Conservation (phyloP, 2,888 invertebrate genomes). For the Ectropis crepuscularia region DNA sequence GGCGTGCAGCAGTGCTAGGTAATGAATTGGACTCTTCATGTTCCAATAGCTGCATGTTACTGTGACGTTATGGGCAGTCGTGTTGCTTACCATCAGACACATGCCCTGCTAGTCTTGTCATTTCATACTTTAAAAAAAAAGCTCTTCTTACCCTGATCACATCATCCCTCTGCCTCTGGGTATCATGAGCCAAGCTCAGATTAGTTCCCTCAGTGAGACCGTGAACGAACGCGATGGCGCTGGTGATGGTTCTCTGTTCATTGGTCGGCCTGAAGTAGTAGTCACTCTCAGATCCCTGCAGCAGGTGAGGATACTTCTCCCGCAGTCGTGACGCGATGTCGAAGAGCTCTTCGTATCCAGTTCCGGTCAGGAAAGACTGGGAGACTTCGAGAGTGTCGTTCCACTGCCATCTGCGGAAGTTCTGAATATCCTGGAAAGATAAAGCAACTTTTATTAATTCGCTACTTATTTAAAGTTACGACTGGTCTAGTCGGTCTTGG, state of each 20-base stretch:
- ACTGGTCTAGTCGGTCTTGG: too few relatives aligned
- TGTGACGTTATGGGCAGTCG: too few relatives aligned
- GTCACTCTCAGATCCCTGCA: slow-evolving; percentile 67
- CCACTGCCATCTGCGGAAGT: slow-evolving; percentile 87
- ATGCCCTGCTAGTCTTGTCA: too few relatives aligned
- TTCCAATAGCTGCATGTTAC: too few relatives aligned
- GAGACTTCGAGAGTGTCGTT: slow-evolving; percentile 84
- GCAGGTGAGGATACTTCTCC: slow-evolving; percentile 69
- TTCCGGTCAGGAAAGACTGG: slow-evolving; percentile 84
- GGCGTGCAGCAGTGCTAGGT: too few relatives aligned
- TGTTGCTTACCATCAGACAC: too few relatives aligned
- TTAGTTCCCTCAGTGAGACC: slow-evolving; percentile 69
- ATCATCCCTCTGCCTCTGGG: slow-evolving; percentile 56
- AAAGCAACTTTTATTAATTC: not conserved
- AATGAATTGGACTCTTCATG: too few relatives aligned
- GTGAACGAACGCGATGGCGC: slow-evolving; percentile 86
- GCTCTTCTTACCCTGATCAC: slow-evolving; percentile 63
- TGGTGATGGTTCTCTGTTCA: slow-evolving; percentile 85
- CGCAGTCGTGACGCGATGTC: slow-evolving; percentile 80
- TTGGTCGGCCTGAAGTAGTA: slow-evolving; percentile 86
- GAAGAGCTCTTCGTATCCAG: slow-evolving; percentile 87
- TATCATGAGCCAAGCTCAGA: slow-evolving; percentile 56
- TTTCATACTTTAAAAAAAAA: too few relatives aligned
- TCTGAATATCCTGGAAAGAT: slow-evolving; percentile 84
- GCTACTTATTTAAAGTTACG: too few relatives aligned